Evolutionary conservation across 1,140 invertebrate species (phyloP).

Genomic region (Asbolus verrucosus): DNA sequence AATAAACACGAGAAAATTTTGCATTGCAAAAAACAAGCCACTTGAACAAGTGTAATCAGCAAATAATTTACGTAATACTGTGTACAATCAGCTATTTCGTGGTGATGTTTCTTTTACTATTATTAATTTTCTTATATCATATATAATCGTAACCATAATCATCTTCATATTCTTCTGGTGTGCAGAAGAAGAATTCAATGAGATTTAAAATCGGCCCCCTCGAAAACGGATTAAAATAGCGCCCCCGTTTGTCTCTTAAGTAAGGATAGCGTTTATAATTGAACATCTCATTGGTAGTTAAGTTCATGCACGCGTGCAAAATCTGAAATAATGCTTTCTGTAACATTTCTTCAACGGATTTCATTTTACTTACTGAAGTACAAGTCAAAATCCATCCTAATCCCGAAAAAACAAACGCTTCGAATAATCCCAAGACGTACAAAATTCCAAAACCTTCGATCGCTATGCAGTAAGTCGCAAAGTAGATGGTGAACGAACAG

Average conservation of each 20-base stretch:
- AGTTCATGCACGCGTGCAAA: constrained; percentile 88
- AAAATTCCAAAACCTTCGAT: constrained; percentile 87
- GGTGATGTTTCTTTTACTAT: constrained; percentile 21
- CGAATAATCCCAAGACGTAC: constrained; percentile 82
- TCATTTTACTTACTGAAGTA: constrained; percentile 80
- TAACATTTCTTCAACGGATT: not conserved
- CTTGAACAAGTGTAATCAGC: constrained; percentile 38
- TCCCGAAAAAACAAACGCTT: constrained; percentile 85
- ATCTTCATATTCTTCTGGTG: constrained; percentile 79
- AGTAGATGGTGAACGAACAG: constrained; percentile 88
- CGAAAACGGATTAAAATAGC: constrained; percentile 91
- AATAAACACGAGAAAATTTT: constrained; percentile 39
- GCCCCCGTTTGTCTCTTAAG: constrained; percentile 85
- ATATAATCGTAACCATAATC: constrained; percentile 70
- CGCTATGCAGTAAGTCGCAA: constrained; percentile 87
- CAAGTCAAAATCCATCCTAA: constrained; percentile 88
- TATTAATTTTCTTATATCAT: constrained; percentile 55
- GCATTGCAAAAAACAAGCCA: constrained; percentile 50
- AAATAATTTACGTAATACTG: constrained; percentile 19
- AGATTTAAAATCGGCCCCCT: constrained; percentile 87
- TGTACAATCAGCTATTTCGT: constrained; percentile 23
- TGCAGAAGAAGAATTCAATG: constrained; percentile 89
- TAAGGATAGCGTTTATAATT: constrained; percentile 93
- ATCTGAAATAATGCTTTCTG: constrained; percentile 71
- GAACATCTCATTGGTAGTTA: constrained; percentile 95